Base-by-base conservation (phyloP, 2,797 vertebrate genomes). In the Acrocephalus scirpaceus region DNA sequence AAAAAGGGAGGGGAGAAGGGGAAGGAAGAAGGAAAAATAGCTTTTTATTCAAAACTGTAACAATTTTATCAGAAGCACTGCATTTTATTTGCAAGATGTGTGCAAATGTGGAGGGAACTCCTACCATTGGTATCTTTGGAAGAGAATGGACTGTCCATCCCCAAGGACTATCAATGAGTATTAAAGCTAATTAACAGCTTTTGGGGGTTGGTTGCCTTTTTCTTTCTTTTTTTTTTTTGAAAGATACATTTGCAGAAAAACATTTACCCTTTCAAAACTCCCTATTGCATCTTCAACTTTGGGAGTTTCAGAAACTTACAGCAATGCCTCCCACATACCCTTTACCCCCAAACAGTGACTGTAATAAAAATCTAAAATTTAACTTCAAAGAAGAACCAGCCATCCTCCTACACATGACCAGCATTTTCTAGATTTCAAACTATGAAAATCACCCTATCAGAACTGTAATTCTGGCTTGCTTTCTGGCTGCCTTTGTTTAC, bases 1-100 rank as follows among this genome's bases (percentile, higher is more conserved):
- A 44, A 30, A 60, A 16, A 3, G 5, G 0, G 1, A 1, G 11
- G 11, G 10, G 10, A 7, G 10, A 36, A 36, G 4, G 12, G 4
- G 4, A 7, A 45, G 18, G 7, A 38, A 23, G 10, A 20, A 72
- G 18, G 30, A 54, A 69, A 75, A 78, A 25, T 21, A 80, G 4
- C 20, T 45, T 88, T 66, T 58, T 48, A 62, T 62, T 89, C 62
- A 51, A 60, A 89, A 86, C 5, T 18, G 19, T 70, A 78, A 58
- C 36, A 58, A 70, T 32, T 85, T 62, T 50, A 62, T 64, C 48
- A 83, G 56, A 88, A 92, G 30, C 3, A 2, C 25, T 58, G 21
- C 4, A 2, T 34, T 70, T 23, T 22, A 44, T 30, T 25, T 25
- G 13, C 64, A 90, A 71, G 62, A 48, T 4, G 11, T 16, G 21